Evolutionary conservation across 2,113 vertebrate genomes (phyloP), one percentile per base, ranked within the genome.

Genomic region (Labeo rohita): DNA sequence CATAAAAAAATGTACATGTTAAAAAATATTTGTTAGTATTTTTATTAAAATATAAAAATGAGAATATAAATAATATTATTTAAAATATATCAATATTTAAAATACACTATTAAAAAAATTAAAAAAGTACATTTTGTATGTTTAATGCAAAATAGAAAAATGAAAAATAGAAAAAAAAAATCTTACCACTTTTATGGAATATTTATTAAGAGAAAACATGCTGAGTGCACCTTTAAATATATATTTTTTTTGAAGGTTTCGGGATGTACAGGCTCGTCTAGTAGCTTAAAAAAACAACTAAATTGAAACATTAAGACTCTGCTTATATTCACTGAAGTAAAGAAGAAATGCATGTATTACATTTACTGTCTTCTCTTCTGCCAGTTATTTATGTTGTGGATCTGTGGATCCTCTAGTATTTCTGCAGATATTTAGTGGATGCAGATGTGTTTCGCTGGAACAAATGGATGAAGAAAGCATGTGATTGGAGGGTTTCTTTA

Each of bases 381-480:
- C 11, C 63, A 4, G 11, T 66, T 49, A 74, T 47, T 21, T 43
- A 36, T 12, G 52, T 43, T 13, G 9, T 49, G 21, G 34, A 39
- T 78, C 49, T 78, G 50, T 12, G 75, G 28, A 78, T 78, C 75
- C 16, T 56, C 15, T 56, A n/a, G 39, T 39, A 28, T 80, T 80
- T 80, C 56, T 65, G 39, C 21, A 23, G 39, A 65, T 81, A 18
- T 81, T 66, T 47, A 34, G 43, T 49, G 59, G 13, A 80, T 49
- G 59, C 59, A 65, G 43, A 81, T 66, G 79, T 28, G 59, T 81
- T 80, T 49, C 47, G 43, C 59, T 81, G 79, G 43, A 81, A 81
- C 43, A 47, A 81, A 81, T 66, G 79, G 13, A 49, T 49, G 8
- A 23, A 66, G 21, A 18, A 66, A 66, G 21, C 79, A 10, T 81